Evolutionary conservation across 2,113 vertebrate species (phyloP).

Genomic region (Mesitornis unicolor): DNA sequence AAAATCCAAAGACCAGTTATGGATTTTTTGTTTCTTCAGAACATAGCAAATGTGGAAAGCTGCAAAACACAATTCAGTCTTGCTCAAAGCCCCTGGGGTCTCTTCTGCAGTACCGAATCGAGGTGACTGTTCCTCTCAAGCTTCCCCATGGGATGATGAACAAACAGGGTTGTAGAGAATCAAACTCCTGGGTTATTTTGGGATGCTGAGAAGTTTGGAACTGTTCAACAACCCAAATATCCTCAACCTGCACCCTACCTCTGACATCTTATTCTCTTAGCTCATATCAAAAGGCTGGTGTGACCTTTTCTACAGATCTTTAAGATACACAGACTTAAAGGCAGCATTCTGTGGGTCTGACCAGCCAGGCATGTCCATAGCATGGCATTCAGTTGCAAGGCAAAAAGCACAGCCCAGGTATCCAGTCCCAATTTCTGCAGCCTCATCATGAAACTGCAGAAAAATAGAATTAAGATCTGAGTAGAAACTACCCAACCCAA

Average conservation of each 20-base stretch:
- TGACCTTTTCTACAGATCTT: neutral
- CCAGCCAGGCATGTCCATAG: fast-evolving
- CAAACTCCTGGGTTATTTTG: neutral
- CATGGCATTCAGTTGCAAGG: neutral
- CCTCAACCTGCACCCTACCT: neutral
- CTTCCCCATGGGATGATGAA: neutral
- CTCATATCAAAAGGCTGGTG: neutral
- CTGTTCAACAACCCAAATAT: neutral
- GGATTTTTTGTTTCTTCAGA: neutral
- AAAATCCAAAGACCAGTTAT: neutral
- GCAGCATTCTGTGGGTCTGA: neutral
- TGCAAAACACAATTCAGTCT: neutral
- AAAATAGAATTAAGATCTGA: neutral
- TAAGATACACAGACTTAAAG: neutral
- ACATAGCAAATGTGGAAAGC: neutral
- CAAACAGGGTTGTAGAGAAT: neutral
- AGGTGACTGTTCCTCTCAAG: neutral
- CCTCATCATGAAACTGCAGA: neutral
- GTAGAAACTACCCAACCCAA: neutral
- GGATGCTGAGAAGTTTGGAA: neutral
- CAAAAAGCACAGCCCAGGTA: neutral
- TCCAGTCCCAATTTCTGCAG: neutral
- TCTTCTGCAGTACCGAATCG: neutral
- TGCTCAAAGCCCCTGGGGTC: neutral
- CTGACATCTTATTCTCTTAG: neutral